phyloP scores from a whole-genome alignment of 2,888 invertebrate genomes.

The Melikaiella ostensackeni region DNA sequence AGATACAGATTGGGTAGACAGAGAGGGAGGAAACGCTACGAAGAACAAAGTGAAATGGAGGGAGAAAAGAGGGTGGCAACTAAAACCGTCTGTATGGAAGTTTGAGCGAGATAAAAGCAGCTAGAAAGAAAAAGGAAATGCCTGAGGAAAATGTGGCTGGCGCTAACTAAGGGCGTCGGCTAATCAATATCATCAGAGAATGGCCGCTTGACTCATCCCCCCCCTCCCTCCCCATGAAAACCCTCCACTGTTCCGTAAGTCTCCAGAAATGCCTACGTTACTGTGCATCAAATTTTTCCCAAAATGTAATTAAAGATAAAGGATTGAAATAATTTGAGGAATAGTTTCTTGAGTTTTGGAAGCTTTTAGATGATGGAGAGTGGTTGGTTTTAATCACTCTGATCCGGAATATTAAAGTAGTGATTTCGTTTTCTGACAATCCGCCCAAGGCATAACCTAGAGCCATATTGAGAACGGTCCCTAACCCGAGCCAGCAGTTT shows the following conservation, averaged over 20 bases:
- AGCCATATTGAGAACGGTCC: constrained; percentile 54
- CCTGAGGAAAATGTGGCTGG: constrained; percentile 69
- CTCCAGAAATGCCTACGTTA: background rate
- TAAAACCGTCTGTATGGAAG: constrained; percentile 51
- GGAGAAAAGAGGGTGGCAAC: constrained; percentile 51
- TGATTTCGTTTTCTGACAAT: constrained; percentile 54
- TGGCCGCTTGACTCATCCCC: constrained; percentile 61
- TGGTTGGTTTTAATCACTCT: constrained; percentile 40
- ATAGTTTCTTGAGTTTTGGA: background rate
- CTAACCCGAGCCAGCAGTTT: constrained; percentile 66
- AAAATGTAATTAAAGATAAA: background rate
- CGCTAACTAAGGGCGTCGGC: constrained; percentile 77
- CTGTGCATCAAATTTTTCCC: background rate
- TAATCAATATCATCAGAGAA: constrained; percentile 76
- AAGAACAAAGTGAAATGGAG: constrained; percentile 46
- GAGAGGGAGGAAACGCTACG: constrained; percentile 11
- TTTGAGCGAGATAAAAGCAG: constrained; percentile 50
- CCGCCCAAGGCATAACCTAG: constrained; percentile 54
- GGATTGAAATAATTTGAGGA: background rate
- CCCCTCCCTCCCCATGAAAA: constrained; percentile 14
- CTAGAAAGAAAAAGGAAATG: constrained; percentile 46
- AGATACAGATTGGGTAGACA: constrained; percentile 17
- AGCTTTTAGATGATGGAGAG: background rate
- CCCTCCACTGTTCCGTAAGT: background rate
- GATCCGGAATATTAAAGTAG: constrained; percentile 57